Evolutionary conservation across 2,113 vertebrate genomes (phyloP), one percentile per base, ranked within the genome.

Genomic region (Brachyhypopomus gauderio): DNA sequence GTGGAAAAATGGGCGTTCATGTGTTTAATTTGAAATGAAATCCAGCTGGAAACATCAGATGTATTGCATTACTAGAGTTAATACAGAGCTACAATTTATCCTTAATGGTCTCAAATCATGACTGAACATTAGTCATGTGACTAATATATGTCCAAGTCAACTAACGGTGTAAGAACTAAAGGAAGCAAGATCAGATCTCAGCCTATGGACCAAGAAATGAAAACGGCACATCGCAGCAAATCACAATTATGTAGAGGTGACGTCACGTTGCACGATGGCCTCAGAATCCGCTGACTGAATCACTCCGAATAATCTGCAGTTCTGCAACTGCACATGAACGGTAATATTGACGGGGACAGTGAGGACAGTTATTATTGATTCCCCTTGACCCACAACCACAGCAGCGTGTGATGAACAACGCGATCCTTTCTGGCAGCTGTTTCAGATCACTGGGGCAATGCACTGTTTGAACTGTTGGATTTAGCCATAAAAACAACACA

Each of bases 371-470:
- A 5, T 66, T 66, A 66, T 67, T 20, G 17, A 67, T 20, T 67
- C 17, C 64, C 64, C 64, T 71, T 20, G 16, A 19, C 16, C 25
- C 27, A 19, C 36, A 16, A 8, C 7, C 64, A 23, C 17, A 12
- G 58, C 64, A 67, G 64, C 19, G n/a, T 1, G 58, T 60, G 20
- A 11, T 9, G 59, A 60, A 60, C 48, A n/a, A 17, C 3, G 59
- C 78, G 58, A 81, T 85, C 45, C 72, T 48, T 78, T 79, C 56
- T 62, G 82, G 79, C 84, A 82, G 80, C 80, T 85, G 80, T 79
- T 74, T 27, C 52, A 30, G 76, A 81, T 72, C 63, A 74, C 64
- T 59, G 64, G 64, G 72, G 34, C 38, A 48, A 77, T n/a, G 14
- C 27, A 6, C 25, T 66, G 36, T 36, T 36, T 67, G 17, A 67